These are phyloP conservation scores for Callaeas wilsoni DNA, from an alignment of 2,113 vertebrate genomes.

Conservation along the genomic window DNA sequence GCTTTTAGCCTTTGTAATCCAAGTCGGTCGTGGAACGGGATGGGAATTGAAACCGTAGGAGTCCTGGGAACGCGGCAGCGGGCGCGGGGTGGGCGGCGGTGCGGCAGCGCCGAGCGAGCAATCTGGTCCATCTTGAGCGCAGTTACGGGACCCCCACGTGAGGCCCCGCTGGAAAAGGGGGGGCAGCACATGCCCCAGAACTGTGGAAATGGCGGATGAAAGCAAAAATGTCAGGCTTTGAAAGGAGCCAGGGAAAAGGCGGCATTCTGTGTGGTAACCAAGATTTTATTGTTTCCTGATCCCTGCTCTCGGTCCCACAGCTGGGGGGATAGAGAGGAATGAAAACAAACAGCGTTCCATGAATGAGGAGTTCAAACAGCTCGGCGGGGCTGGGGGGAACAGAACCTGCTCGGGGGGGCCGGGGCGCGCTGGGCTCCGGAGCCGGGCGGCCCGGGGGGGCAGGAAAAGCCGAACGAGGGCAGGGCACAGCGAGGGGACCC, in stretches of 20 bases:
- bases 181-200: neutral
- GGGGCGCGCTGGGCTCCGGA: neutral
- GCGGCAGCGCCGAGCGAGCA: neutral
- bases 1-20: neutral
- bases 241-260: neutral
- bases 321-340: neutral
- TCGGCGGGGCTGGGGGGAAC: neutral
- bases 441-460: neutral
- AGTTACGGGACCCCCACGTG: neutral
- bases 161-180: neutral
- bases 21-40: neutral
- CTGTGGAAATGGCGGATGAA: slow-evolving; percentile 38
- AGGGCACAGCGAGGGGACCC: fast-evolving
- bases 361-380: neutral
- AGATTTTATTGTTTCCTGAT: slow-evolving; percentile 56
- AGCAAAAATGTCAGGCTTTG: slow-evolving; percentile 58
- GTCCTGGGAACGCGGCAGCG: neutral
- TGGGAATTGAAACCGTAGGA: neutral
- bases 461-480: fast-evolving
- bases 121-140: neutral
- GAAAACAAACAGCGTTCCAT: neutral
- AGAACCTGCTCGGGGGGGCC: neutral
- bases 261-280: slow-evolving; percentile 32
- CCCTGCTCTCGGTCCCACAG: neutral
- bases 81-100: neutral